Conservation (phyloP, 2,797 vertebrate genomes). For the Phyllotis vaccarum region DNA sequence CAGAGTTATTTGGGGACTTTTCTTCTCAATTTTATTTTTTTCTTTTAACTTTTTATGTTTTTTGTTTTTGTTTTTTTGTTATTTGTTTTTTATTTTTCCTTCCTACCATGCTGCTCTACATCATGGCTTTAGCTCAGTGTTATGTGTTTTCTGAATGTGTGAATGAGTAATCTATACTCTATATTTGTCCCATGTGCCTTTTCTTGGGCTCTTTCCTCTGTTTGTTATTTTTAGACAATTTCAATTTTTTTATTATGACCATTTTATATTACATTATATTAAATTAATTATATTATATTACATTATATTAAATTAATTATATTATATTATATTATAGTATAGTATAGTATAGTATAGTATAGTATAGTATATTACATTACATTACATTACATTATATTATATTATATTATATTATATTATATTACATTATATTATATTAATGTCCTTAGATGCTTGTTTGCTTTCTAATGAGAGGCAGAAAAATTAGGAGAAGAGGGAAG, state of each 20-base stretch:
- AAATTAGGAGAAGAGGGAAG: background rate
- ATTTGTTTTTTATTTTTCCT: fast-evolving
- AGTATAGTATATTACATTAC: background rate
- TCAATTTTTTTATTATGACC: background rate
- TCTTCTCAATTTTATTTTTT: background rate
- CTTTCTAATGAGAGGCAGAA: background rate
- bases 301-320: background rate
- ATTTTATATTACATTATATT: background rate
- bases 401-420: background rate
- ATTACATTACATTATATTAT: no score
- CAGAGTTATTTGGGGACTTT: no score
- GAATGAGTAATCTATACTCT: background rate
- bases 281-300: background rate
- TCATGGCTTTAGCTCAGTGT: background rate
- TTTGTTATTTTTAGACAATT: background rate
- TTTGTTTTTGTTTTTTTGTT: no score
- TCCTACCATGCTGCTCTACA: background rate
- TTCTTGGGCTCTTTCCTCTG: background rate
- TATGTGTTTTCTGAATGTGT: background rate
- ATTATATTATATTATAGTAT: background rate
- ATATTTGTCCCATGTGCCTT: no score
- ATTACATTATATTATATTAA: background rate
- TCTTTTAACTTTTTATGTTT: background rate
- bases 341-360: no score
- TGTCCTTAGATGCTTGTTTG: no score